Conservation (phyloP, 2,113 vertebrate genomes). For the Clinocottus analis region DNA sequence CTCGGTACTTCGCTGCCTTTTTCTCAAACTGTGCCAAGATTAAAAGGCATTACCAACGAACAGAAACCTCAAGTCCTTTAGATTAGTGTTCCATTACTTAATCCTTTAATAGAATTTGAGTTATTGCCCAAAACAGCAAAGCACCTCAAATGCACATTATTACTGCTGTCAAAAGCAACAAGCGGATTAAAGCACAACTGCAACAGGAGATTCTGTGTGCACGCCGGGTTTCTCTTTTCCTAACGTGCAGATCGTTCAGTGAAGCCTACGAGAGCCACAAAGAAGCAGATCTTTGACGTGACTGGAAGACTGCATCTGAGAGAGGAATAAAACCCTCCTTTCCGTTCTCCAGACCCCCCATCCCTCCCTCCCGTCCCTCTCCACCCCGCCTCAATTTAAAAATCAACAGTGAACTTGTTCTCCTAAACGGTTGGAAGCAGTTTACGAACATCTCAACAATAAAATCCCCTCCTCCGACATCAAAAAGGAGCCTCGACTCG, state of each 20-base stretch:
- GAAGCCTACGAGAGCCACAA: constrained; percentile 34
- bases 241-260: constrained; percentile 44
- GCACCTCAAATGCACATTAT: constrained; percentile 66
- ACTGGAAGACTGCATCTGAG: constrained; percentile 51
- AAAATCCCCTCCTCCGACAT: constrained; percentile 95
- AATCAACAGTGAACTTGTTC: constrained; percentile 81
- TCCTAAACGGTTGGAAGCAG: constrained; percentile 89
- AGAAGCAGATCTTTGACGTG: constrained; percentile 41
- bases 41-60: constrained; percentile 82
- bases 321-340: constrained; percentile 10
- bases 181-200: constrained; percentile 65
- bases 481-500: constrained; percentile 93
- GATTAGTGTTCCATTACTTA: constrained; percentile 84
- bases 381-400: constrained; percentile 69
- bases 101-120: constrained; percentile 82
- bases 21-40: constrained; percentile 76
- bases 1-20: constrained; percentile 69
- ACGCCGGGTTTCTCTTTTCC: too few relatives aligned
- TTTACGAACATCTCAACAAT: constrained; percentile 96
- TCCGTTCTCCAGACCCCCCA: constrained; percentile 19
- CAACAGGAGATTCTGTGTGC: constrained; percentile 31
- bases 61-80: constrained; percentile 76
- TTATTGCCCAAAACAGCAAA: constrained; percentile 77
- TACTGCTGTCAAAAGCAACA: constrained; percentile 65
- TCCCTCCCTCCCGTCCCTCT: neutral